A percentile compares a stretch with the other conserved stretches of the same genome.
Evolutionary conservation across 2,888 invertebrate genomes (phyloP).

Genomic region (Tipula vernalis): DNA sequence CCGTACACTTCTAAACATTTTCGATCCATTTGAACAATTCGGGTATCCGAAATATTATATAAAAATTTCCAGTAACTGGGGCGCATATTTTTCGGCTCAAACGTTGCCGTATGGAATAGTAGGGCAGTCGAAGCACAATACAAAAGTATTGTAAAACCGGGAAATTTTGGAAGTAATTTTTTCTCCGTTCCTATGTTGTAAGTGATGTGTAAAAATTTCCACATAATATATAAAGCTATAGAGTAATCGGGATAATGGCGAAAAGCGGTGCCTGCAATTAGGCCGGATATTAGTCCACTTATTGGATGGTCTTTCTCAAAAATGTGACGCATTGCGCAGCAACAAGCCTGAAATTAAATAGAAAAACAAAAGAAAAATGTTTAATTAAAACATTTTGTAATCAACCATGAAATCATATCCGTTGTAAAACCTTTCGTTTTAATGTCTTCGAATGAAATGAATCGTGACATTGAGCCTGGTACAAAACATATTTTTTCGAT

Average conservation of each 20-base stretch:
- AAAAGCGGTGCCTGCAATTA: constrained; percentile 58
- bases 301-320: constrained; percentile 46
- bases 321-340: constrained; percentile 51
- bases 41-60: constrained; percentile 55
- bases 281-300: constrained; percentile 56
- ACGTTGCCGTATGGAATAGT: constrained; percentile 62
- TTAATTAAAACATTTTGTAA: neutral
- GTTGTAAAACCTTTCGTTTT: neutral
- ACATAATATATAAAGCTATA: constrained; percentile 67
- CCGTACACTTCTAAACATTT: constrained; percentile 47
- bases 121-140: constrained; percentile 67
- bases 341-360: constrained; percentile 38
- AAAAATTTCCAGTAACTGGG: constrained; percentile 77
- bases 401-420: neutral
- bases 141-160: constrained; percentile 54
- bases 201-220: constrained; percentile 71
- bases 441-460: neutral
- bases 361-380: neutral
- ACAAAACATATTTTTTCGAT: neutral
- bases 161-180: constrained; percentile 51
- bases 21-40: constrained; percentile 47
- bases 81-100: constrained; percentile 66
- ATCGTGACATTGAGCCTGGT: neutral
- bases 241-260: constrained; percentile 62
- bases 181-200: constrained; percentile 56